These are phyloP conservation scores for Melipona quadrifasciata DNA, from an alignment of 1,140 invertebrate genomes.

Conservation along the genomic window DNA sequence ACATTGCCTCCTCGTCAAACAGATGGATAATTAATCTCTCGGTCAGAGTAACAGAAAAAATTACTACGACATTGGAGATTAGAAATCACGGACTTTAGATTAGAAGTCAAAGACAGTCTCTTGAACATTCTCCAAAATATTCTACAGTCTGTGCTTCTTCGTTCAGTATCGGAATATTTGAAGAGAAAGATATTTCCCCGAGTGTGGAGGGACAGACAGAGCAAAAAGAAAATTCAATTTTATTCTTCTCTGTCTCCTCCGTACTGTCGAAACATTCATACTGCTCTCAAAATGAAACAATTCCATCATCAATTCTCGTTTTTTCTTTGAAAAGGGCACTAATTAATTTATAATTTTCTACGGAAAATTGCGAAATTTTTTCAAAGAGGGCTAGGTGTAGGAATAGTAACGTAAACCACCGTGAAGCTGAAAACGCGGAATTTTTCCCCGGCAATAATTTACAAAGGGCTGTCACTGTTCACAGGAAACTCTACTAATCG, in stretches of 20 bases:
- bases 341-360: no score
- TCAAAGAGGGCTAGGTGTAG: no score
- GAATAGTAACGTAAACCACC: neutral
- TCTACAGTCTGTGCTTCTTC: neutral
- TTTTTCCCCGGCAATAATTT: neutral
- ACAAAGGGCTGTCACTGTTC: slow-evolving; percentile 17
- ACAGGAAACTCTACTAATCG: slow-evolving; percentile 27
- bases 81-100: neutral
- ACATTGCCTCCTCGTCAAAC: neutral
- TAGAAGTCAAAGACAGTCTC: neutral
- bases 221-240: neutral
- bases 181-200: neutral
- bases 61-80: neutral
- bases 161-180: neutral
- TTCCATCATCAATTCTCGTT: no score
- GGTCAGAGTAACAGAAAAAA: neutral
- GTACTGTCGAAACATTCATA: neutral
- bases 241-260: neutral
- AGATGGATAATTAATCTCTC: neutral
- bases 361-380: neutral
- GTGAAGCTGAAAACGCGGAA: neutral
- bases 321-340: neutral
- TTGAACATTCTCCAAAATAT: neutral
- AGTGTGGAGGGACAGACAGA: neutral
- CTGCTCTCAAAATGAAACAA: neutral